Conservation (phyloP, 1,140 invertebrate species). For the Chelonus insularis region DNA sequence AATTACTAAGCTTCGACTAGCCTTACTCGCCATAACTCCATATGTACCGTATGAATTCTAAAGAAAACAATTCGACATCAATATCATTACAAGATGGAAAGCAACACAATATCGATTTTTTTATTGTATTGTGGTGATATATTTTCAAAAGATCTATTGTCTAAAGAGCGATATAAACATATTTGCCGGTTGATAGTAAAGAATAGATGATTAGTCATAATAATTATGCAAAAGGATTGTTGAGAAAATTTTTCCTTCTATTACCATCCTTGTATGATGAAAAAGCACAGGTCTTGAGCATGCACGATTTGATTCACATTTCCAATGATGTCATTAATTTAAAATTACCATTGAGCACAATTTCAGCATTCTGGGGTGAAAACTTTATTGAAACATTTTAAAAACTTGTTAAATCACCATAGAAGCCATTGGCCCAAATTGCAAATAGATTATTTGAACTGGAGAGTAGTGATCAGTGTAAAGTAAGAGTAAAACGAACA, state of each 20-base stretch:
- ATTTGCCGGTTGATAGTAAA: slow-evolving; percentile 21
- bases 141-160: not conserved
- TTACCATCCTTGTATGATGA: slow-evolving; percentile 27
- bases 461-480: not conserved
- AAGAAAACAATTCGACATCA: slow-evolving; percentile 20
- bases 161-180: too few relatives aligned
- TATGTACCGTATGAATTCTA: slow-evolving; percentile 27
- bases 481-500: not conserved
- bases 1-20: slow-evolving; percentile 6
- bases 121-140: slow-evolving; percentile 18
- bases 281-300: slow-evolving; percentile 29
- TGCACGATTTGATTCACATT: slow-evolving; percentile 31
- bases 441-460: slow-evolving; percentile 20
- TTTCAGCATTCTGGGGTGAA: slow-evolving; percentile 31
- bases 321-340: slow-evolving; percentile 28
- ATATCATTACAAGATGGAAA: slow-evolving; percentile 19
- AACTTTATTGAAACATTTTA: slow-evolving; percentile 29
- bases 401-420: slow-evolving; percentile 10
- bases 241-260: slow-evolving; percentile 24
- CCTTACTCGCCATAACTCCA: slow-evolving; percentile 2
- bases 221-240: slow-evolving; percentile 16
- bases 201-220: slow-evolving; percentile 2
- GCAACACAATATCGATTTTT: slow-evolving; percentile 24
- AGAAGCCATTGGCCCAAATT: slow-evolving; percentile 27
- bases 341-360: slow-evolving; percentile 7